A percentile compares a stretch with the other conserved stretches of the same genome.
These are phyloP conservation scores for Clivina fossor DNA, from an alignment of 2,888 invertebrate genomes.

Conservation along the genomic window DNA sequence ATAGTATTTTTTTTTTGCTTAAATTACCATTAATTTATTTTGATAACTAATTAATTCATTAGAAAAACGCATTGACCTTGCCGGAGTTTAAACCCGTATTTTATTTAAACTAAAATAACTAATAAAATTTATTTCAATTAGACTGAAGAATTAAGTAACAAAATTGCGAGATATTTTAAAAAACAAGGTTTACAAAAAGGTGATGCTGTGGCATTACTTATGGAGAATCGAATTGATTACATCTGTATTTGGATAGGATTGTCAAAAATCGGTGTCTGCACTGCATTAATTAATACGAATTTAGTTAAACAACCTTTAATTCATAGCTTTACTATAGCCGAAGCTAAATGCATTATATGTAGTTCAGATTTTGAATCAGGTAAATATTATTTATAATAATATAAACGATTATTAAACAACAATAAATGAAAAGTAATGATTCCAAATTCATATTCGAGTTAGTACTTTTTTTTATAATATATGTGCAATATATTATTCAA, in stretches of 20 bases:
- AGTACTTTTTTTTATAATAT: no score
- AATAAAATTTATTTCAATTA: conserved; percentile 49
- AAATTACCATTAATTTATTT: no score
- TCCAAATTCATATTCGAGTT: no score
- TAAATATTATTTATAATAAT: conserved; percentile 35
- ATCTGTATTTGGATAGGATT: conserved; percentile 89
- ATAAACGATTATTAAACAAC: no score
- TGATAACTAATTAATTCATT: no score
- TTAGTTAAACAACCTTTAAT: conserved; percentile 75
- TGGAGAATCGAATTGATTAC: conserved; percentile 88
- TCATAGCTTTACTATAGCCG: conserved; percentile 80
- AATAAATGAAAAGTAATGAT: no score
- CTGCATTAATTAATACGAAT: conserved; percentile 91
- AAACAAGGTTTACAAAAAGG: conserved; percentile 75
- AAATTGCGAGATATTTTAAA: conserved; percentile 74
- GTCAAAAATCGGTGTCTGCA: conserved; percentile 79
- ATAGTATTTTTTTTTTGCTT: no score
- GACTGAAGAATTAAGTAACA: conserved; percentile 82
- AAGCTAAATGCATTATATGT: conserved; percentile 78
- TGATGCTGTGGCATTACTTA: conserved; percentile 84
- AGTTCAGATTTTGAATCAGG: conserved; percentile 59
- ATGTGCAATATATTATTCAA: no score
- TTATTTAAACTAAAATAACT: no score
- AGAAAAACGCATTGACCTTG: no score
- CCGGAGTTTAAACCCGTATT: no score